phyloP scores from a whole-genome alignment of 2,888 invertebrate genomes.

The Drosophila ustulata region DNA sequence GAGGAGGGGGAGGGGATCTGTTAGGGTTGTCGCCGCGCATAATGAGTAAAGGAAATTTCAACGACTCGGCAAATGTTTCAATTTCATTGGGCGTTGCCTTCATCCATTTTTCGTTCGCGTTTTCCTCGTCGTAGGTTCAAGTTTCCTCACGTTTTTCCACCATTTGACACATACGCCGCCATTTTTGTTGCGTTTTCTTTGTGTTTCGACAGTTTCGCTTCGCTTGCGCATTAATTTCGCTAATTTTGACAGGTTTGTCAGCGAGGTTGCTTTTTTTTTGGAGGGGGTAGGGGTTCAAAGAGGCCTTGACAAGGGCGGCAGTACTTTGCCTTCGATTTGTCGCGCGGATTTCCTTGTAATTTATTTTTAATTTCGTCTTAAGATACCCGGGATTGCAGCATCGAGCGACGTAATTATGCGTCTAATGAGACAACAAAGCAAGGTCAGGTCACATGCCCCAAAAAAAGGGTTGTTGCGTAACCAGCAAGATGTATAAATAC shows the following conservation, averaged over 20 bases:
- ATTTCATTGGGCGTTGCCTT: conserved; percentile 52
- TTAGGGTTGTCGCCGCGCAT: conserved; percentile 64
- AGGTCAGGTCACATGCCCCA: conserved; percentile 35
- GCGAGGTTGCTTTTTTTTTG: conserved; percentile 1
- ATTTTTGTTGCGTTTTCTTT: conserved; percentile 51
- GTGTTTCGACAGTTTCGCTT: conserved; percentile 66
- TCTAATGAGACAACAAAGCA: conserved; percentile 79
- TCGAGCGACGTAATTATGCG: conserved; percentile 73
- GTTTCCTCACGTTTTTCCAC: conserved; percentile 30
- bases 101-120: conserved; percentile 10
- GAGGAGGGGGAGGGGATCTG: conserved; percentile 9
- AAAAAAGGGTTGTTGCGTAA: conserved; percentile 41
- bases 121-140: conserved; percentile 6
- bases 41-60: conserved; percentile 75
- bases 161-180: conserved; percentile 64
- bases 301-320: neutral
- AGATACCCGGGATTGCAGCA: conserved; percentile 39
- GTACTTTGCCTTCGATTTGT: conserved; percentile 61
- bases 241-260: conserved; percentile 71
- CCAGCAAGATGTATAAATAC: conserved; percentile 25
- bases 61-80: conserved; percentile 75
- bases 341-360: conserved; percentile 69
- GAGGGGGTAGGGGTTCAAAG: neutral
- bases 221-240: conserved; percentile 74
- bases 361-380: conserved; percentile 74